Percentiles rank a stretch among this genome's conserved stretches.
These are phyloP conservation scores for Sorex maritimensis DNA, from an alignment of 2,797 vertebrate genomes.

Conservation along the genomic window DNA sequence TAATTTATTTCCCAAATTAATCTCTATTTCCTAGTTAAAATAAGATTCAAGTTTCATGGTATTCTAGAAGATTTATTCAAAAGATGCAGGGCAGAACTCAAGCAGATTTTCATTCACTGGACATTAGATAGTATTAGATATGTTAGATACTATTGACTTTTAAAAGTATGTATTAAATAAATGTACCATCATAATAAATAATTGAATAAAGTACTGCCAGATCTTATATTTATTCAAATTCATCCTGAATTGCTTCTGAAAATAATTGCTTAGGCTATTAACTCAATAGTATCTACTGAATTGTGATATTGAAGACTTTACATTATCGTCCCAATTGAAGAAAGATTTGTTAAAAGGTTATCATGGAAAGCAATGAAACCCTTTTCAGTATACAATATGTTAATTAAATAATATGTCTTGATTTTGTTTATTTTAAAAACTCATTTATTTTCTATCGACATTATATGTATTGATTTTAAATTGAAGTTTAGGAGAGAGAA, in stretches of 20 bases:
- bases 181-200: slow-evolving; percentile 56
- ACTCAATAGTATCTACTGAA: background rate
- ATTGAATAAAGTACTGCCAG: background rate
- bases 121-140: too few species aligned
- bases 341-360: slow-evolving; percentile 12
- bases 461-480: slow-evolving; percentile 40
- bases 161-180: slow-evolving; percentile 52
- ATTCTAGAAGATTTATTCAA: slow-evolving; percentile 5
- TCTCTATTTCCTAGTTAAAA: slow-evolving; percentile 27
- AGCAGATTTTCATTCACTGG: background rate
- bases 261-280: background rate
- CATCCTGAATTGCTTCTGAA: slow-evolving; percentile 57
- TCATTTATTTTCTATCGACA: too few species aligned
- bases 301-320: background rate
- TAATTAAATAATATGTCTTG: too few species aligned
- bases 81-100: background rate
- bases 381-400: background rate
- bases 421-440: too few species aligned
- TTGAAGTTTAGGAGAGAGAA: slow-evolving; percentile 34
- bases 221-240: slow-evolving; percentile 65
- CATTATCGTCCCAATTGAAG: slow-evolving; percentile 7
- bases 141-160: too few species aligned
- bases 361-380: slow-evolving; percentile 3
- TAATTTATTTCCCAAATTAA: slow-evolving; percentile 30
- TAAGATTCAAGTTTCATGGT: background rate